Evolutionary conservation across 2,113 vertebrate genomes (phyloP), one percentile per base, ranked within the genome.

Genomic region (Malaclemys terrapin): DNA sequence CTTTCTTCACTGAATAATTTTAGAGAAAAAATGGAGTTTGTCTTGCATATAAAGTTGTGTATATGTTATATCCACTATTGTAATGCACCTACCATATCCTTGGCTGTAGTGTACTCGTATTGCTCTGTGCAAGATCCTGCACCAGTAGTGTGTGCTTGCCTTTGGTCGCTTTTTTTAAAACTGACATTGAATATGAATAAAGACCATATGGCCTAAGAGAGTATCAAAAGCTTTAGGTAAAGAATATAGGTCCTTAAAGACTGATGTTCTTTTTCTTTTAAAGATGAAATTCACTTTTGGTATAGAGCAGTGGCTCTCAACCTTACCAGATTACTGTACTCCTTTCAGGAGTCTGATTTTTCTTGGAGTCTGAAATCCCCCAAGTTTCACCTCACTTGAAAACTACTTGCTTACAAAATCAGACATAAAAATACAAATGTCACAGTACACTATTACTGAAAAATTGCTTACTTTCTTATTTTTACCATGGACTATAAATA

Each of bases 1-100:
- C 93, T 98, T 96, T 94, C 96, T 95, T 96, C 93, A 85, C 91
- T 90, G 88, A 91, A 85, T 93, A 98, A 96, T 96, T 98, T 97
- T 94, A 96, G 89, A 97, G 97, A 93, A 52, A 91, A 96, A 95
- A 85, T 69, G 49, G 20, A 90, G 96, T 84, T 57, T 57, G 82
- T 95, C 91, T 97, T 16, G 69, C 85, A 93, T 96, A 93, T 95
- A 97, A 97, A 84, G 89, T 80, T 96, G 96, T 93, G 96, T 91
- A 94, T 54, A 78, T 20, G 86, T 86, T 91, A 59, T 50, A 85
- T 85, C 94, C 42, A 4, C 86, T 89, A 88, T 16, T 13, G 8
- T 52, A 25, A 3, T 80, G 91, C 56, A 78, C 72, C n/a, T 38
- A 16, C 0, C 1, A 5, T 62, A 75, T 19, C 42, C 5, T 81